A percentile compares a stretch with the other conserved stretches of the same genome.
These are phyloP conservation scores for Callionymus lyra DNA, from an alignment of 2,113 vertebrate genomes.

Conservation along the genomic window DNA sequence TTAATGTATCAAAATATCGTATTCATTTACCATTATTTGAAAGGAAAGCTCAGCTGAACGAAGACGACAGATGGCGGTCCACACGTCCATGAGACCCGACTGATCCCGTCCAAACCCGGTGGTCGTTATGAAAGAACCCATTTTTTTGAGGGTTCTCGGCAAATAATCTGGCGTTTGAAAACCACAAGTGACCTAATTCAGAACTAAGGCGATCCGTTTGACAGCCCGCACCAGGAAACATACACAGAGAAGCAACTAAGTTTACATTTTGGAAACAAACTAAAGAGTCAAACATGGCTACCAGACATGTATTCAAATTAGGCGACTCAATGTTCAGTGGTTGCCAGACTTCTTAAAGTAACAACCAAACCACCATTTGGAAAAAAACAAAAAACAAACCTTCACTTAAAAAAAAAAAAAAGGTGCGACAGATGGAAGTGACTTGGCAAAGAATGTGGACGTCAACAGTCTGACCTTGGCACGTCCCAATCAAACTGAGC, in stretches of 20 bases:
- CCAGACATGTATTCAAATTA: conserved; percentile 45
- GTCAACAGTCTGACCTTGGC: conserved; percentile 52
- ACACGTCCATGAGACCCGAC: conserved; percentile 7
- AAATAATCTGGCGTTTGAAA: conserved; percentile 8
- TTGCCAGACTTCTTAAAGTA: conserved; percentile 36
- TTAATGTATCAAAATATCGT: too few relatives aligned
- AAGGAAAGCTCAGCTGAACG: too few relatives aligned
- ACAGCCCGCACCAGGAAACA: conserved; percentile 11
- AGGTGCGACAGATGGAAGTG: conserved; percentile 35
- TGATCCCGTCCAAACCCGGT: conserved; percentile 7
- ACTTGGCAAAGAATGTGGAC: conserved; percentile 38
- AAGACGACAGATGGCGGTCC: neutral
- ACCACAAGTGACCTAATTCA: conserved; percentile 44
- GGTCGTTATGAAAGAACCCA: too few relatives aligned
- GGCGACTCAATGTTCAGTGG: conserved; percentile 43
- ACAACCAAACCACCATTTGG: conserved; percentile 38
- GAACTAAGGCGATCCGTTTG: conserved; percentile 4
- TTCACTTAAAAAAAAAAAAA: conserved; percentile 46
- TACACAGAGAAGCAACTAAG: conserved; percentile 42
- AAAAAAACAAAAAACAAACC: conserved; percentile 50
- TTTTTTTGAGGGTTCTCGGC: conserved; percentile 5
- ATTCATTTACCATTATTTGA: too few relatives aligned
- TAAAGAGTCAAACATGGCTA: conserved; percentile 49
- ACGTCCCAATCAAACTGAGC: conserved; percentile 49
- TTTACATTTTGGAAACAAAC: conserved; percentile 51